Conservation (phyloP, 2,113 vertebrate genomes). For the Sturnus vulgaris region DNA sequence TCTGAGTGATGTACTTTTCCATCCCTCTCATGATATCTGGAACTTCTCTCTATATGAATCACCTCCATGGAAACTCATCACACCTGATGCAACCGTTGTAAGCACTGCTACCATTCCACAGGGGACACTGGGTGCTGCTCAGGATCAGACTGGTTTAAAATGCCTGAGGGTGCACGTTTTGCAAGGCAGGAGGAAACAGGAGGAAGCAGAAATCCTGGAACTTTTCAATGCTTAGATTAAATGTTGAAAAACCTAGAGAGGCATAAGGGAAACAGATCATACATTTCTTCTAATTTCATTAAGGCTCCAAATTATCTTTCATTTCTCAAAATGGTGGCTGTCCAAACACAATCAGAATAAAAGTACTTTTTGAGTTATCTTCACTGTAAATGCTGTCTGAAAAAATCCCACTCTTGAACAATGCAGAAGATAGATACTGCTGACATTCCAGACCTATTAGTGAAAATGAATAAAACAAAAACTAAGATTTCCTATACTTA, state of each 20-base stretch:
- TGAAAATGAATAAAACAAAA: neutral
- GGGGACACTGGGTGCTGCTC: neutral
- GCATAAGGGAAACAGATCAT: neutral
- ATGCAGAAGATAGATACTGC: neutral
- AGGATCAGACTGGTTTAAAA: neutral
- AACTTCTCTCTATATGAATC: rapidly evolving
- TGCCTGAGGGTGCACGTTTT: neutral
- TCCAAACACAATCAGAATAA: neutral
- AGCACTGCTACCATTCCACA: neutral
- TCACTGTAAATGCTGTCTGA: neutral
- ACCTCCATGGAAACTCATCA: neutral
- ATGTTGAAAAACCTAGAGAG: neutral
- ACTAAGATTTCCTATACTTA: neutral
- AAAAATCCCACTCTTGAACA: neutral
- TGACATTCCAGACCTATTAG: neutral
- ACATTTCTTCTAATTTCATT: neutral
- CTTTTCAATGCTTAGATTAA: neutral
- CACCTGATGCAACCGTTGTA: rapidly evolving
- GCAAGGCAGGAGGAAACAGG: neutral
- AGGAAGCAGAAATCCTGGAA: neutral
- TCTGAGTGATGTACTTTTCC: neutral
- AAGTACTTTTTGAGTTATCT: neutral
- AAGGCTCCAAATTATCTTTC: neutral
- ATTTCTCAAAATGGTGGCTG: neutral
- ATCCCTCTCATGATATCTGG: neutral